Evolutionary conservation across 2,888 invertebrate genomes (phyloP).

Genomic region (Linnaemya tessellans): DNA sequence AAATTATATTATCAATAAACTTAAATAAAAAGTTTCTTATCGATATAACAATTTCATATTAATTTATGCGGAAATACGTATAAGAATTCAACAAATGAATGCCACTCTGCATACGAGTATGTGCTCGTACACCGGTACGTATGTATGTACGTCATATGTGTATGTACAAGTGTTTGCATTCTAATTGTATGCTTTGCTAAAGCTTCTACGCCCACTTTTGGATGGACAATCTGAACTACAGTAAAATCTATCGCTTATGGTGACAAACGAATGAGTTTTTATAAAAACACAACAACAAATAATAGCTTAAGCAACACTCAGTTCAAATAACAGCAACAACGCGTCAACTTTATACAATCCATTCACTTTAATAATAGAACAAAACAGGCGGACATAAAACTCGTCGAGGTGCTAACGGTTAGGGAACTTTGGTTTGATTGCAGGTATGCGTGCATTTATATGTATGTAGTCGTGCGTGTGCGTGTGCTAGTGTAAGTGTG

Average conservation of each 20-base stretch:
- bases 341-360: conserved; percentile 1
- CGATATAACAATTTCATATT: background rate
- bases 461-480: background rate
- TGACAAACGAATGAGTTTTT: conserved; percentile 7
- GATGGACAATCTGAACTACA: background rate
- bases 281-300: background rate
- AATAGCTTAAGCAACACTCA: background rate
- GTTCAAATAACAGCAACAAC: background rate
- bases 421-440: background rate
- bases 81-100: background rate
- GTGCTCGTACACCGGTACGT: background rate
- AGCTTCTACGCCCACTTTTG: background rate
- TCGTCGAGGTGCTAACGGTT: conserved; percentile 6
- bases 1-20: too few species aligned
- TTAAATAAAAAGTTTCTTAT: too few species aligned
- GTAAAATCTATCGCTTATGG: background rate
- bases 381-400: conserved; percentile 15
- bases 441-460: background rate
- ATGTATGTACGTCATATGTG: too few species aligned
- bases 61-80: background rate
- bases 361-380: background rate
- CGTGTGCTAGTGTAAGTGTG: background rate
- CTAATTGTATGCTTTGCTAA: background rate
- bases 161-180: background rate
- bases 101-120: background rate